phyloP scores from a whole-genome alignment of 2,797 vertebrate species.

The Melanotaenia nigrans region DNA sequence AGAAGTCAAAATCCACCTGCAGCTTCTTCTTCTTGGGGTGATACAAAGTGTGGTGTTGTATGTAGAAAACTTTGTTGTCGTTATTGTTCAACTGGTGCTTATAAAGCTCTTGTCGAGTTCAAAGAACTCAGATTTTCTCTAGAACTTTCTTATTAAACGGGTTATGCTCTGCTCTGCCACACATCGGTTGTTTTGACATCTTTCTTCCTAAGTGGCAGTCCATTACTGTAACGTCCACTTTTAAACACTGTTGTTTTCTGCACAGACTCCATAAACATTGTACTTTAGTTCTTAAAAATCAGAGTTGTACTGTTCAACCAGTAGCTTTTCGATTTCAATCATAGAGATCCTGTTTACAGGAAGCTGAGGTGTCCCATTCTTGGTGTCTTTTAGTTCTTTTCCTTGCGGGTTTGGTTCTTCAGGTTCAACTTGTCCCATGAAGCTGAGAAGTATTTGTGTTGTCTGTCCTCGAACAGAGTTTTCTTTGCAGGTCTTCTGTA shows the following conservation, averaged over 20 bases:
- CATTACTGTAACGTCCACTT: conserved; percentile 3
- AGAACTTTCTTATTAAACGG: neutral
- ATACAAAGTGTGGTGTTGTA: neutral
- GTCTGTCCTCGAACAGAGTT: conserved; percentile 7
- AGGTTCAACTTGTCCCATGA: neutral
- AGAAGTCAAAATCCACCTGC: conserved; percentile 5
- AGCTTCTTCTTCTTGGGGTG: neutral
- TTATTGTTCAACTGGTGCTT: neutral
- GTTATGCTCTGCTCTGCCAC: no score
- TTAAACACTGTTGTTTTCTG: neutral
- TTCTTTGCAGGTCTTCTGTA: conserved; percentile 15
- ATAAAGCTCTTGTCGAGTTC: conserved; percentile 1
- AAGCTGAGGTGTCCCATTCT: neutral
- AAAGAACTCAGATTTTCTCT: neutral
- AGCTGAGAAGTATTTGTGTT: neutral
- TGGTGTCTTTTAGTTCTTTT: no score
- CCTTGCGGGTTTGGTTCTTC: neutral
- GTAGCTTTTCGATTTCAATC: neutral
- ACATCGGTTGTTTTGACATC: neutral
- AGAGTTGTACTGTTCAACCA: conserved; percentile 1
- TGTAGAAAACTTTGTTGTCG: neutral
- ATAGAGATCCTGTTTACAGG: neutral
- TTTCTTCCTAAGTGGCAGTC: neutral
- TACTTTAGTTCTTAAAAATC: neutral
- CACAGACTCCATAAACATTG: conserved; percentile 5